phyloP scores from a whole-genome alignment of 2,888 invertebrate genomes.

The Melanargia galathea region DNA sequence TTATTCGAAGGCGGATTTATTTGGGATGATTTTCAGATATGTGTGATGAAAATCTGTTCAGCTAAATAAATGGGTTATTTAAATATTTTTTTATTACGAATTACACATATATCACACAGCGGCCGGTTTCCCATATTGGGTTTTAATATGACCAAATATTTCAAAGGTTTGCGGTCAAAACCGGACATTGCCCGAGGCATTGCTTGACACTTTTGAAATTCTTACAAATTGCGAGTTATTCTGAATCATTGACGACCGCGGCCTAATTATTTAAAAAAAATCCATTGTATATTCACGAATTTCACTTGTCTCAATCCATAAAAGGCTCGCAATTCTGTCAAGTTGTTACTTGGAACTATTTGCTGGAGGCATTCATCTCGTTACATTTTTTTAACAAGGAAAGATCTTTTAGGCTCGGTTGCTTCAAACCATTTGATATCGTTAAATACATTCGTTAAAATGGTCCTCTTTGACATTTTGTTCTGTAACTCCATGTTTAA shows the following conservation, averaged over 20 bases:
- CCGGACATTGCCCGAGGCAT: background rate
- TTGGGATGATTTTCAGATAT: no score
- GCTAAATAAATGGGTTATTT: background rate
- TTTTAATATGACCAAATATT: slow-evolving; percentile 8
- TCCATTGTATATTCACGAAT: background rate
- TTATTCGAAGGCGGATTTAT: no score
- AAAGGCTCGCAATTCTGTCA: background rate
- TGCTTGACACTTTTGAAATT: background rate
- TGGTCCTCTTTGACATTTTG: no score
- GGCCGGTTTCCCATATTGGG: background rate
- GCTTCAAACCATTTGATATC: no score
- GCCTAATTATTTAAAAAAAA: background rate
- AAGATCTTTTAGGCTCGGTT: no score
- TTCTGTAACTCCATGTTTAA: no score
- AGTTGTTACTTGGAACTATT: background rate
- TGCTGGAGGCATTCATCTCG: no score
- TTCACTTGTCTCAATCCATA: background rate
- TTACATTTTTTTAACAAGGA: no score
- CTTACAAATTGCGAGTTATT: background rate
- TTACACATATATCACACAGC: background rate
- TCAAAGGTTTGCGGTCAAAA: slow-evolving; percentile 6
- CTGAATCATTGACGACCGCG: background rate
- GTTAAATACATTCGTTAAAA: no score
- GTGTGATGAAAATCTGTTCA: no score
- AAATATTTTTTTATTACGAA: background rate